phyloP scores from a whole-genome alignment of 2,113 vertebrate genomes.

The Atlantisia rogersi region DNA sequence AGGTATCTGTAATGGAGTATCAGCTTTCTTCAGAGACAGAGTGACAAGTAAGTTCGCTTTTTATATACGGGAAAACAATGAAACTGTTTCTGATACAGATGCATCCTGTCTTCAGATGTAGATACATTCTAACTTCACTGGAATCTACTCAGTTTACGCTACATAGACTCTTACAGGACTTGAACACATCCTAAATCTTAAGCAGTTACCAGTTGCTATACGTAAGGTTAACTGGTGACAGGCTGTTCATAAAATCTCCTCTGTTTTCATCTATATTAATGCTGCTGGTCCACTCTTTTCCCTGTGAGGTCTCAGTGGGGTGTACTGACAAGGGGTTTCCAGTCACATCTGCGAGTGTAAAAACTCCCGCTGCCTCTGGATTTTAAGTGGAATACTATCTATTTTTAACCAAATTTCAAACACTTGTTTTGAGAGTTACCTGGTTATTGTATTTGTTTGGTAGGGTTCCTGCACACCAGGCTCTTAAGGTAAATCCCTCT shows the following conservation, averaged over 20 bases:
- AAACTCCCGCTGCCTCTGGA: neutral
- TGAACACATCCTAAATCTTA: neutral
- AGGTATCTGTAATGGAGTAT: neutral
- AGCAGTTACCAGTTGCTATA: neutral
- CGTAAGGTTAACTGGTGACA: neutral
- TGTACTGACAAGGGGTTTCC: neutral
- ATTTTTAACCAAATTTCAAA: neutral
- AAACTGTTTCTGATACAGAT: neutral
- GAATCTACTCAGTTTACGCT: neutral
- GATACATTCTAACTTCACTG: neutral
- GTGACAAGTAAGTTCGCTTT: neutral
- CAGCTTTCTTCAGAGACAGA: neutral
- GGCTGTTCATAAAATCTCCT: neutral
- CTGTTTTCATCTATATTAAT: neutral
- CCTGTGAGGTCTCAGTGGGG: neutral
- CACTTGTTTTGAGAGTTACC: neutral
- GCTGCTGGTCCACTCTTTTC: neutral
- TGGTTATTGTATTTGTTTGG: neutral
- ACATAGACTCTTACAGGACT: neutral
- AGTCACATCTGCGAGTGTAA: neutral
- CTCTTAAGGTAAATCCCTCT: neutral
- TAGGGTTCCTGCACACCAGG: neutral
- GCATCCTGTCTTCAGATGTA: neutral
- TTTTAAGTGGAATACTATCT: neutral
- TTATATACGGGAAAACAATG: neutral